Percentiles rank a stretch among this genome's conserved stretches.
phyloP scores from a whole-genome alignment of 2,113 vertebrate genomes.

The Anser cygnoides region DNA sequence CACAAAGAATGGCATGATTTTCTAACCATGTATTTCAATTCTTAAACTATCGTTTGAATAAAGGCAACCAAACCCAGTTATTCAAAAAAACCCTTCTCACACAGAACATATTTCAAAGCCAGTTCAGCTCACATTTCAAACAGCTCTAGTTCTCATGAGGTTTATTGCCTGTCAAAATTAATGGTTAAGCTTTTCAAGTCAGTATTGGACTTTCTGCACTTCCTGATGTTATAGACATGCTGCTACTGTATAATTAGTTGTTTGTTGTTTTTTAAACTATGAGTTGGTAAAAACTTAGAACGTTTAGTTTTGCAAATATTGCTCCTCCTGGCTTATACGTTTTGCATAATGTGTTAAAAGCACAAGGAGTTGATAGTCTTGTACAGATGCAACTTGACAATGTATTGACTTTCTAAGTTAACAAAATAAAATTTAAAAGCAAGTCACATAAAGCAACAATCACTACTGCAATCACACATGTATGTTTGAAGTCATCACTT shows the following conservation, averaged over 20 bases:
- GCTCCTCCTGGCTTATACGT: slow-evolving; percentile 71
- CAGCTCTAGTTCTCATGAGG: neutral
- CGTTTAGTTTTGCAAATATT: slow-evolving; percentile 60
- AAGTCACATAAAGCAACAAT: slow-evolving; percentile 78
- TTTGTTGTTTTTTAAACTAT: slow-evolving; percentile 36
- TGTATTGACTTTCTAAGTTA: slow-evolving; percentile 62
- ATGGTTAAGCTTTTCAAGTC: slow-evolving; percentile 59
- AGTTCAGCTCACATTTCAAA: slow-evolving; percentile 61
- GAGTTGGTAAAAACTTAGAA: slow-evolving; percentile 60
- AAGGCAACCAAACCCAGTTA: slow-evolving; percentile 59
- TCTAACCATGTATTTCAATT: neutral
- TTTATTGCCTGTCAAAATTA: slow-evolving; percentile 54
- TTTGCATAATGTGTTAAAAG: slow-evolving; percentile 61
- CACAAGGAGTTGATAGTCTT: slow-evolving; percentile 60
- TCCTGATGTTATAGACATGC: slow-evolving; percentile 64
- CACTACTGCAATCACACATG: slow-evolving; percentile 76
- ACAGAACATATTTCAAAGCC: slow-evolving; percentile 60
- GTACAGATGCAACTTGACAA: slow-evolving; percentile 57
- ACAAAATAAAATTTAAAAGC: slow-evolving; percentile 70
- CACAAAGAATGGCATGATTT: neutral
- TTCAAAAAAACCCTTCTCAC: slow-evolving; percentile 54
- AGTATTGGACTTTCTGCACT: slow-evolving; percentile 38
- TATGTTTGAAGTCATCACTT: slow-evolving; percentile 40
- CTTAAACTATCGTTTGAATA: slow-evolving; percentile 5
- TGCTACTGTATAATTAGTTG: slow-evolving; percentile 56